phyloP scores from a whole-genome alignment of 1,140 invertebrate genomes.

The Trichonephila clavipes region DNA sequence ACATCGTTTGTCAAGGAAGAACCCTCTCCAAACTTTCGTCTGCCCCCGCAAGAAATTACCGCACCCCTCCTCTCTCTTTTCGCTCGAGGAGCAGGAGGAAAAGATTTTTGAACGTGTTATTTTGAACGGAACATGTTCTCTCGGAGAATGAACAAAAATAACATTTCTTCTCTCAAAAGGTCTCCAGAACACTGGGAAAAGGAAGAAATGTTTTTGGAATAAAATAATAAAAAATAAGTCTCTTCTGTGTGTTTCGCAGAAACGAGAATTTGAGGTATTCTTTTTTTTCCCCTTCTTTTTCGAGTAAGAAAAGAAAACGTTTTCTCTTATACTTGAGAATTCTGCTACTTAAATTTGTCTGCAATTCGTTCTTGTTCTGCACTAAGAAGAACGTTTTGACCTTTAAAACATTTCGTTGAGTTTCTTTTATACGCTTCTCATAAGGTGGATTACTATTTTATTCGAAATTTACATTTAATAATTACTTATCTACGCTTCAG shows the following conservation, averaged over 20 bases:
- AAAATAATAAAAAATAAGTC: background rate
- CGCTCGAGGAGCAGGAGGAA: background rate
- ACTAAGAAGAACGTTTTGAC: background rate
- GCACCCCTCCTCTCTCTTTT: background rate
- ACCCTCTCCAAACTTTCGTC: conserved; percentile 28
- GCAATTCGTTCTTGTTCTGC: background rate
- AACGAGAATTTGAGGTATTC: conserved; percentile 21
- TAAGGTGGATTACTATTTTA: too few relatives aligned
- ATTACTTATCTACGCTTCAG: too few relatives aligned
- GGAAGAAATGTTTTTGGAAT: background rate
- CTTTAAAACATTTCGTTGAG: background rate
- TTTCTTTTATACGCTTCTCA: background rate
- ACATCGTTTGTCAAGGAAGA: conserved; percentile 74
- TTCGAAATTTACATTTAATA: too few relatives aligned
- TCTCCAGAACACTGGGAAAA: background rate
- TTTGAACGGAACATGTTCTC: conserved; percentile 4
- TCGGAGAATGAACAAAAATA: conserved; percentile 5
- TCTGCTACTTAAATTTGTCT: background rate
- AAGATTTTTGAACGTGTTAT: conserved; percentile 38
- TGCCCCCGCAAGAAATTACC: conserved; percentile 32
- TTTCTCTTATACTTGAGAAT: background rate
- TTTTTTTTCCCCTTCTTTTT: background rate
- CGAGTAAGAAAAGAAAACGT: background rate
- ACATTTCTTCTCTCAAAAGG: background rate
- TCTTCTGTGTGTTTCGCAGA: conserved; percentile 13